Evolutionary conservation across 2,888 invertebrate species (phyloP).

Genomic region (Onchidella celtica): DNA sequence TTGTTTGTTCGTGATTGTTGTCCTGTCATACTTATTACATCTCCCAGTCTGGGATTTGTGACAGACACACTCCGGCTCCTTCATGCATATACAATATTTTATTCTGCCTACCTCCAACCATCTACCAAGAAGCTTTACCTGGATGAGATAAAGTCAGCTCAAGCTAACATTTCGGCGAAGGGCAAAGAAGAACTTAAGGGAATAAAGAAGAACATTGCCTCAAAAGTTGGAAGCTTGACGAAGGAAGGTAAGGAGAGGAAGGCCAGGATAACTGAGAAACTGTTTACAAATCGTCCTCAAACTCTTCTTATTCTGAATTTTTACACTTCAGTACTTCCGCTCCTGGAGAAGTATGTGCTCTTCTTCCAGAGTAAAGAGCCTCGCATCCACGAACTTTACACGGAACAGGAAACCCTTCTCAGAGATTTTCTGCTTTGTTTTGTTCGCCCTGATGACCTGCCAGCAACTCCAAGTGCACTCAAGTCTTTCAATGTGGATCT

Average conservation of each 20-base stretch:
- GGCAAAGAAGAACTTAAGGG: constrained; percentile 2
- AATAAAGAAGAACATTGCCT: not conserved
- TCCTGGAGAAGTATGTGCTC: constrained; percentile 48
- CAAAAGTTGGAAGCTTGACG: constrained; percentile 4
- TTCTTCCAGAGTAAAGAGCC: constrained; percentile 49
- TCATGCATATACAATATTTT: not conserved
- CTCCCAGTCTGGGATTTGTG: no score
- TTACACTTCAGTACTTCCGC: constrained; percentile 37
- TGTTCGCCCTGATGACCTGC: not conserved
- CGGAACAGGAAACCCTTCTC: constrained; percentile 48
- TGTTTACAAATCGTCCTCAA: not conserved
- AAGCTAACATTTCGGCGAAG: not conserved
- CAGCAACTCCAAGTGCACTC: not conserved
- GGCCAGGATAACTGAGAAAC: not conserved
- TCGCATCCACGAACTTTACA: constrained; percentile 45
- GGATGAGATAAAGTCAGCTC: not conserved
- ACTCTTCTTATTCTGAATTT: constrained; percentile 27
- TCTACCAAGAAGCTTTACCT: not conserved
- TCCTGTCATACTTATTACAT: no score
- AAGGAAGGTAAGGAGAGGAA: constrained; percentile 25
- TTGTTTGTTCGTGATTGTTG: no score
- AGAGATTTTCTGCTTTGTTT: constrained; percentile 31
- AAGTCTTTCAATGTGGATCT: not conserved
- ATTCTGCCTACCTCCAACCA: not conserved
- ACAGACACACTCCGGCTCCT: not conserved